phyloP scores from a whole-genome alignment of 2,888 invertebrate species.

The Drosophila atripex region DNA sequence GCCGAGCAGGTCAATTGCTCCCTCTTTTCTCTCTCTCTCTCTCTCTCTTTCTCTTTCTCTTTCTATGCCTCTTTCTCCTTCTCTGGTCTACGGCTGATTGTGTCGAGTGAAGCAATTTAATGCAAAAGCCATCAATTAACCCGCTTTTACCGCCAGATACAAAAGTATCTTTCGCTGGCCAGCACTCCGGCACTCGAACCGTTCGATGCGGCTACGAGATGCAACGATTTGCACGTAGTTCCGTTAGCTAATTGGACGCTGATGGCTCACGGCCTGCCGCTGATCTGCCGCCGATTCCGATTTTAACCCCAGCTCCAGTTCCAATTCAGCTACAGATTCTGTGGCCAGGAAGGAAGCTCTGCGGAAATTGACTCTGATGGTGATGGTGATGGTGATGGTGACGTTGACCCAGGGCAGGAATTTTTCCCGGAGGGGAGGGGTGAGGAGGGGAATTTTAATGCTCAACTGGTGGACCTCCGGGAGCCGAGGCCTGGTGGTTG shows the following conservation, averaged over 20 bases:
- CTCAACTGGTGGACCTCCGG: constrained; percentile 1
- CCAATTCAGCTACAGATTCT: constrained; percentile 28
- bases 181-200: constrained; percentile 51
- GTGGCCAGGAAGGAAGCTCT: constrained; percentile 27
- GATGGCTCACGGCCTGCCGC: constrained; percentile 40
- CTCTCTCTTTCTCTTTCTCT: neutral
- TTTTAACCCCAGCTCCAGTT: neutral
- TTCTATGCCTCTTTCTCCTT: neutral
- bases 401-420: constrained; percentile 46
- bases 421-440: constrained; percentile 2
- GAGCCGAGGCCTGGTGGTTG: constrained; percentile 4
- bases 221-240: constrained; percentile 79
- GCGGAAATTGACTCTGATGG: constrained; percentile 32
- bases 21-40: neutral
- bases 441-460: constrained; percentile 6
- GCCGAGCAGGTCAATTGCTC: constrained; percentile 39
- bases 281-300: constrained; percentile 17
- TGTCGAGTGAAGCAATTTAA: constrained; percentile 71
- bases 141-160: constrained; percentile 70
- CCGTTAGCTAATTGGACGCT: constrained; percentile 74
- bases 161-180: constrained; percentile 60
- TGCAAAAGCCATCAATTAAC: constrained; percentile 80
- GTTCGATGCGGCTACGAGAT: constrained; percentile 56
- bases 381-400: neutral
- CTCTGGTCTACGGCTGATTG: constrained; percentile 51